Percentiles rank a stretch among this genome's conserved stretches.
phyloP scores from a whole-genome alignment of 1,140 invertebrate genomes.

The Listronotus bonariensis region DNA sequence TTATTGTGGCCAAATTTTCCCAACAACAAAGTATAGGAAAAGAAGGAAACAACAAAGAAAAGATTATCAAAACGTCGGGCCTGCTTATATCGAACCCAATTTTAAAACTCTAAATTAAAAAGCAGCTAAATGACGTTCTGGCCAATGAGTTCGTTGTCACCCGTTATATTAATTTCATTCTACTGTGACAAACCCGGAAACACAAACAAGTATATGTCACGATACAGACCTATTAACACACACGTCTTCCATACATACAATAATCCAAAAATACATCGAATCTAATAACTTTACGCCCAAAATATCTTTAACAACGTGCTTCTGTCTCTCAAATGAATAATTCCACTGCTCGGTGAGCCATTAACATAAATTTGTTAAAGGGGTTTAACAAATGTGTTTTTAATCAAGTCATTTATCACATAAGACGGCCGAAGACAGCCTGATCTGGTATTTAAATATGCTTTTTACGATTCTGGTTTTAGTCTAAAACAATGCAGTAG shows the following conservation, averaged over 20 bases:
- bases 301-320: constrained; percentile 4
- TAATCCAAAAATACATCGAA: constrained; percentile 5
- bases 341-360: neutral
- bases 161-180: no score
- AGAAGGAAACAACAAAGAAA: no score
- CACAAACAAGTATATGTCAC: neutral
- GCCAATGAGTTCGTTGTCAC: no score
- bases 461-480: no score
- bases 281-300: constrained; percentile 5
- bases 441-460: constrained; percentile 7
- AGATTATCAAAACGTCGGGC: no score
- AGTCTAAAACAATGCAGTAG: no score
- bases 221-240: constrained; percentile 1
- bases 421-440: neutral
- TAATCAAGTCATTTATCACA: constrained; percentile 14
- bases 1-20: no score
- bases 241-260: neutral
- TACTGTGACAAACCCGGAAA: neutral
- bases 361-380: constrained; percentile 14
- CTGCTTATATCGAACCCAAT: no score
- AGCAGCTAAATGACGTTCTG: no score
- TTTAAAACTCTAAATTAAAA: no score
- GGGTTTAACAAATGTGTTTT: constrained; percentile 11
- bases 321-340: neutral
- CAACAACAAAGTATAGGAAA: no score